Evolutionary conservation across 2,888 invertebrate genomes (phyloP), one percentile per base, ranked within the genome.

Genomic region (Dryocosmus kuriphilus): DNA sequence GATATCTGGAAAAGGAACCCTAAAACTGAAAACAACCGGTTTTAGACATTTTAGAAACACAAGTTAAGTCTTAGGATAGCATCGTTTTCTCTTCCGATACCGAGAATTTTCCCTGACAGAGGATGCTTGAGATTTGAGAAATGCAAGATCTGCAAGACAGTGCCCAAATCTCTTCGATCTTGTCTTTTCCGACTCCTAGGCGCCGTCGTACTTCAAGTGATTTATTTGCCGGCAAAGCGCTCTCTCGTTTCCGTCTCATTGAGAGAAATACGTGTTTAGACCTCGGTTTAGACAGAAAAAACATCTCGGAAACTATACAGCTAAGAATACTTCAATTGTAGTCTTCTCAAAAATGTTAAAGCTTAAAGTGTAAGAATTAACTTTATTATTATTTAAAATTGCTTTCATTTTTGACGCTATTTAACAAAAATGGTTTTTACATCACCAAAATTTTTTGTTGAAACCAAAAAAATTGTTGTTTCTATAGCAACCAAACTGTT

Each of bases 201-300:
- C 46, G 65, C 41, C 67, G 24, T 41, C 67, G 74, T 78, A 41
- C 63, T 63, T 78, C 78, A 75, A 81, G 80, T 81, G 81, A 81
- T 81, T 81, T 81, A 81, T 78, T 80, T 81, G 78, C 75, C 81
- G 80, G 81, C 80, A 78, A 81, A 81, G 76, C 77, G 80, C 77
- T 78, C 80, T 80, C 74, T 78, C 74, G 75, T 80, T 80, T 81
- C 80, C 80, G 81, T 75, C 67, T 77, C 55, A 73, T 77, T 30
- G 19, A 24, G 14, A 24, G 22, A 22, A 24, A 24, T 57, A 57
- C 57, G 57, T 9, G 51, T 55, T 22, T 35, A 38, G 19, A 19
- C n/a, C n/a, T n/a, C n/a, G 35, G 7, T 65, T 65, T 41, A 65
- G 24, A 65, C 16, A 24, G 27, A 67, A 46, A 67, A 67, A 67